Base-by-base conservation (phyloP, 2,888 invertebrate species). In the Tridacna gigas region DNA sequence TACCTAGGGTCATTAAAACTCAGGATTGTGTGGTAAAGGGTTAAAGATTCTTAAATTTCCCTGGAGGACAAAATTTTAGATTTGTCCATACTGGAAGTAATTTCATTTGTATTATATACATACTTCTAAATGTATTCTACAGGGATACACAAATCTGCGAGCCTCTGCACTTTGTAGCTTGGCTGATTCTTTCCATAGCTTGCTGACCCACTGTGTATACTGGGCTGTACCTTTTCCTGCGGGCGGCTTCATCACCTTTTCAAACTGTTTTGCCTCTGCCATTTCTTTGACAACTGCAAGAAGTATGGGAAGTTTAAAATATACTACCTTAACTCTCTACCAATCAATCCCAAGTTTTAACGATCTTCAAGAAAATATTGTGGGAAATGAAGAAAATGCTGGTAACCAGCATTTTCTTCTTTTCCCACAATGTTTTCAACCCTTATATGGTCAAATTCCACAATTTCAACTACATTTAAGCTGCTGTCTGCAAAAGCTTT, bases 131-230 rank as follows among this genome's bases (percentile, higher is more conserved):
- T 88, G 89, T 22, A 82, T 69, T n/a, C 88, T 65, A 77, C 88
- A 89, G 11, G 89, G 86, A 65, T 80, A 79, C 7, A 88, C 76
- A 73, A 89, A 90, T 61, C 89, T 47, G 13, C 91, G 82, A 9
- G 88, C 88, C 5, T 86, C 83, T 13, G 84, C 81, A 47, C 88
- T 88, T 20, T 82, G 77, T 15, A 92, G 79, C 73, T 89, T 88
- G 25, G 91, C 90, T 0, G 88, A 86, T 45, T 85, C 83, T 67
- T 86, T 89, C 88, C 88, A 85, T 22, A 92, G 82, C 37, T 85
- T 84, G 66, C 89, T 91, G 20, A 90, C 83, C 93, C 91, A 92
- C 80, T 90, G 90, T 25, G 90, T 90, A 74, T 93, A 93, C 73
- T 88, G 89, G 25, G 89, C 88, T 13, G 79, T 81, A 5, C 91